Evolutionary conservation across 2,113 vertebrate genomes (phyloP).

Genomic region (Lagopus leucura): DNA sequence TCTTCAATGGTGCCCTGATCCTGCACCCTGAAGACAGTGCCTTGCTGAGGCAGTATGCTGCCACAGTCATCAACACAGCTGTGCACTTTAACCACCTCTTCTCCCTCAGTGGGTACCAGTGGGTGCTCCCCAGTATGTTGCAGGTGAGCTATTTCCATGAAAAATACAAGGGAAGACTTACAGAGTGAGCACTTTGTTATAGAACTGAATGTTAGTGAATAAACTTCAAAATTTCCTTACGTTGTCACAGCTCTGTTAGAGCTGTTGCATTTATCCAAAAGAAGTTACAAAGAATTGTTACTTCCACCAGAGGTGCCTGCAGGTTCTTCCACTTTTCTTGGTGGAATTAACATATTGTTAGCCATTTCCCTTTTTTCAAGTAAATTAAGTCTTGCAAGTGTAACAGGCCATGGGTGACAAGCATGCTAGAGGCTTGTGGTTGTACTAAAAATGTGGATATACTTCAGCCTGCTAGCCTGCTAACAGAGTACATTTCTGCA

Average conservation of each 20-base stretch:
- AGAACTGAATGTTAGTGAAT: background rate
- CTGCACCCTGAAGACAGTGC: conserved; percentile 96
- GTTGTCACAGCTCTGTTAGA: background rate
- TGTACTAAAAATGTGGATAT: background rate
- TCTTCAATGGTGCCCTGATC: conserved; percentile 95
- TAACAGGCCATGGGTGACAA: background rate
- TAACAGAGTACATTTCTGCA: background rate
- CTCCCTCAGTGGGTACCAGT: conserved; percentile 98
- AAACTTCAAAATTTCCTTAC: background rate
- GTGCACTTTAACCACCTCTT: conserved; percentile 99
- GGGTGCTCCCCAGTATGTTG: conserved; percentile 98
- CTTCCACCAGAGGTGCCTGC: background rate
- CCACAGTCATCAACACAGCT: conserved; percentile 96
- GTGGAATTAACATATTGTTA: background rate
- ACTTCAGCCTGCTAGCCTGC: background rate
- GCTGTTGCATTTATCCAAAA: background rate
- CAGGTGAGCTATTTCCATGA: conserved; percentile 79
- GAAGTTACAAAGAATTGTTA: background rate
- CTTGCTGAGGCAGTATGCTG: conserved; percentile 93
- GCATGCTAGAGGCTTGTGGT: background rate
- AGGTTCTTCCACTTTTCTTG: background rate
- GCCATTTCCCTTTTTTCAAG: background rate
- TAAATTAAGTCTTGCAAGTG: background rate
- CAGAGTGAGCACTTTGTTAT: accelerated
- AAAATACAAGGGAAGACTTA: accelerated